Conservation (phyloP, 2,113 vertebrate genomes). For the Uropsilus gracilis region DNA sequence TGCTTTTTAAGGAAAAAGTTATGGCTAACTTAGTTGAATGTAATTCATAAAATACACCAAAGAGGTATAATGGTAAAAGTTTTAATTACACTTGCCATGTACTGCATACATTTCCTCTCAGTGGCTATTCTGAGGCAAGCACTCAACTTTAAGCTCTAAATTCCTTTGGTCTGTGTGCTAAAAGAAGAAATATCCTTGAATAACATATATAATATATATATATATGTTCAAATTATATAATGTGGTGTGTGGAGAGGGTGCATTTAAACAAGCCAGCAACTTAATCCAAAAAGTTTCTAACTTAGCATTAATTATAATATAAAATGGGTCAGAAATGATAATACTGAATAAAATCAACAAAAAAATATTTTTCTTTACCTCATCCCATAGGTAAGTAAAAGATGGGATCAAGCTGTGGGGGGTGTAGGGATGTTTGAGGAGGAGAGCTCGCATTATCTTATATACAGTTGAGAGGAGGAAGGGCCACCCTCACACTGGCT, state of each 20-base stretch:
- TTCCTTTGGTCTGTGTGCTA: not conserved
- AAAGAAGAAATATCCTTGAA: conserved; percentile 38
- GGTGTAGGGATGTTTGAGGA: not conserved
- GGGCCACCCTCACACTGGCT: not conserved
- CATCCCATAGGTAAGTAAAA: conserved; percentile 8
- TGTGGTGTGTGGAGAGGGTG: no score
- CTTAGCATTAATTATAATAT: not conserved
- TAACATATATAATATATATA: no score
- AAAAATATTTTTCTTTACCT: not conserved
- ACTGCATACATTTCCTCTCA: not conserved
- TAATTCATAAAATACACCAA: conserved; percentile 46
- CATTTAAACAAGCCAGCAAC: conserved; percentile 46
- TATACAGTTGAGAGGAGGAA: not conserved
- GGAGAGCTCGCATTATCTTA: not conserved
- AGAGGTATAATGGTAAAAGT: not conserved
- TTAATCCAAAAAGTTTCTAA: conserved; percentile 30
- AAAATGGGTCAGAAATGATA: conserved; percentile 19
- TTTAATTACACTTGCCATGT: conserved; percentile 18
- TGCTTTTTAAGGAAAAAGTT: conserved; percentile 43
- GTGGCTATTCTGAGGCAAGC: conserved; percentile 8
- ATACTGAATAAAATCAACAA: conserved; percentile 20
- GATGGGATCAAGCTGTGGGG: not conserved
- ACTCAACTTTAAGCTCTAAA: conserved; percentile 33
- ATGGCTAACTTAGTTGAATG: not conserved
- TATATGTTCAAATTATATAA: no score